Base-by-base conservation (phyloP, 2,797 vertebrate species). In the Takifugu rubripes region DNA sequence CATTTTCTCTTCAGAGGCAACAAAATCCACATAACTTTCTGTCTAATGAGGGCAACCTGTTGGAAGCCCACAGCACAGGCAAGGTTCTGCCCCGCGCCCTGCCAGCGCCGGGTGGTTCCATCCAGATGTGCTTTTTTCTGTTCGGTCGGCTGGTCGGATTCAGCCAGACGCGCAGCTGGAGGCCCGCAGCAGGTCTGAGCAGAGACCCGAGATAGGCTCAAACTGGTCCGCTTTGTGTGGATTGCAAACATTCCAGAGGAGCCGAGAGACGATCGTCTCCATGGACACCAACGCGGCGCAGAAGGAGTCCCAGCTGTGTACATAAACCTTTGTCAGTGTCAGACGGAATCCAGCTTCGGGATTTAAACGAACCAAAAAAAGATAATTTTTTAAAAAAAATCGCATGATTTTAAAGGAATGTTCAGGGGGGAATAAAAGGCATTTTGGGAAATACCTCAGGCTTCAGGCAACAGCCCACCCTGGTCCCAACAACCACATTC, bases 221-320 rank as follows among this genome's bases (percentile, higher is more conserved):
- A 63, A 67, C 55, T 21, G 65, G 75, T 72, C 81, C 72, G 74
- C 61, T 83, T 71, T 73, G 75, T 70, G 42, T 64, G 68, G 84
- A 89, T 86, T 78, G 83, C 84, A 82, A 75, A 86, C 89, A 90
- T 90, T 90, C 90, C 89, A 78, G 75, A 82, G 79, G 72, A 88
- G 77, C 68, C 48, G 67, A 82, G 81, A 85, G 74, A 83, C 77
- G 83, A 86, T 87, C 84, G 85, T 88, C 83, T 82, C 83, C 82
- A 84, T 84, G 68, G 83, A 86, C 74, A 84, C 76, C 50, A 57
- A 54, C 49, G 40, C 71, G 54, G 61, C 72, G 72, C 43, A 51
- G 64, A 78, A 83, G 69, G 61, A 74, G 55, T 76, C 62, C 73
- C 83, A 88, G 86, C 83, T 87, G 85, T 84, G 82, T 74, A 85